Percentiles rank a stretch among this genome's conserved stretches.
These are phyloP conservation scores for Toxotes lorentzi DNA, from an alignment of 2,797 vertebrate genomes.

Conservation along the genomic window DNA sequence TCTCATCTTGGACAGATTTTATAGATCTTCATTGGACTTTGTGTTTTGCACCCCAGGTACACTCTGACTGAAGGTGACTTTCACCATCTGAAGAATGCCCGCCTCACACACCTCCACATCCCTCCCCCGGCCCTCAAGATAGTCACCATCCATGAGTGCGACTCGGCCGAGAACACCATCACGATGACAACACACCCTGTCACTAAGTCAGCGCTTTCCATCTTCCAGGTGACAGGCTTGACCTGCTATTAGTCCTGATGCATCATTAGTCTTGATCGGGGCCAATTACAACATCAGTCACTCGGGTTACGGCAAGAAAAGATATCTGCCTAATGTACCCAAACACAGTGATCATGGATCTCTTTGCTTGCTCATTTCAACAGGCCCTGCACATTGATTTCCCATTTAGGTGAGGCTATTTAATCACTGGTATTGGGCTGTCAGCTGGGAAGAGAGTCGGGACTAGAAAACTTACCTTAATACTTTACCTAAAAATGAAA, in stretches of 20 bases:
- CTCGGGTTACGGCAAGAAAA: conserved; percentile 28
- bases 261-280: conserved; percentile 51
- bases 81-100: conserved; percentile 97
- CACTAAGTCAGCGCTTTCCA: conserved; percentile 92
- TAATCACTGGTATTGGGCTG: conserved; percentile 9
- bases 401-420: conserved; percentile 35
- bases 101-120: conserved; percentile 94
- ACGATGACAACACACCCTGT: conserved; percentile 85
- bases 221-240: conserved; percentile 92
- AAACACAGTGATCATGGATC: conserved; percentile 29
- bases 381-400: conserved; percentile 53
- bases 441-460: not conserved
- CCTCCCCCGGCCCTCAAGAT: conserved; percentile 92
- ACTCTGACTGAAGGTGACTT: conserved; percentile 98
- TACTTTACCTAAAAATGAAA: conserved; percentile 13
- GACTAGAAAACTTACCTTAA: not conserved
- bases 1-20: not conserved
- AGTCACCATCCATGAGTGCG: conserved; percentile 96
- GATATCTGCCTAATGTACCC: conserved; percentile 32
- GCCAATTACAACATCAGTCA: conserved; percentile 55
- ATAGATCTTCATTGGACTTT: not conserved
- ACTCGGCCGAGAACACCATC: conserved; percentile 91
- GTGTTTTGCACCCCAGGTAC: conserved; percentile 85
- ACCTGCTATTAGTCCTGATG: conserved; percentile 29
- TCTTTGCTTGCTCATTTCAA: conserved; percentile 44